These are phyloP conservation scores for Labeo calbasu DNA, from an alignment of 2,797 vertebrate genomes.

Conservation along the genomic window DNA sequence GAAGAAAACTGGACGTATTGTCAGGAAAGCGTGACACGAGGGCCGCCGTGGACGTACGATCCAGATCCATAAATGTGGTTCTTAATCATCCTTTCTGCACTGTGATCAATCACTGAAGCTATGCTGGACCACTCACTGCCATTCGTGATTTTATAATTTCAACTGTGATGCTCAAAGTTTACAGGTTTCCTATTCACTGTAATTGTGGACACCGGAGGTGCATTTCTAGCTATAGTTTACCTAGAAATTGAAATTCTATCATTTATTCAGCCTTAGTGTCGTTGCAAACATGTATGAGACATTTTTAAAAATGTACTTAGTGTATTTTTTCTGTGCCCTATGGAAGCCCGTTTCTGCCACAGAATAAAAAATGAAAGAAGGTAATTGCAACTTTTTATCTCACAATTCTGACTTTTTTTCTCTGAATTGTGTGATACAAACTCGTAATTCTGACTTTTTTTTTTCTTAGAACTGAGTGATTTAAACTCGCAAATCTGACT, in stretches of 20 bases:
- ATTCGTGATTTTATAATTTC: background rate
- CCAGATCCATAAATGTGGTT: background rate
- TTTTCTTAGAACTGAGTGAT: no score
- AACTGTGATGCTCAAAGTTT: conserved; percentile 6
- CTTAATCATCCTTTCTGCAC: conserved; percentile 9
- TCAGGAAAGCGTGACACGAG: conserved; percentile 83
- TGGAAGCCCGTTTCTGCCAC: no score
- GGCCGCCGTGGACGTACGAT: no score
- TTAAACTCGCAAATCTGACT: no score
- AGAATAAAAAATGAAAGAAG: no score
- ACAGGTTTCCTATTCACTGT: background rate
- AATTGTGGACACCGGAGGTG: background rate
- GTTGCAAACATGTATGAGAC: background rate
- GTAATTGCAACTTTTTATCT: no score
- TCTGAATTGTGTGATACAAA: no score
- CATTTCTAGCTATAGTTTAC: background rate
- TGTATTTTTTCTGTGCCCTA: background rate
- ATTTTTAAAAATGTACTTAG: background rate
- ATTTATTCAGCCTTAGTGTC: background rate
- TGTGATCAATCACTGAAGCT: conserved; percentile 23
- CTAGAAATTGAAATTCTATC: background rate
- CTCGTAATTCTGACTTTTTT: no score
- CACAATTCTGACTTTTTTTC: no score
- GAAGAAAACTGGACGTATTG: conserved; percentile 83
- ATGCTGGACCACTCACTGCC: conserved; percentile 44